phyloP scores from a whole-genome alignment of 2,797 vertebrate species.

The Rhinoraja longicauda region DNA sequence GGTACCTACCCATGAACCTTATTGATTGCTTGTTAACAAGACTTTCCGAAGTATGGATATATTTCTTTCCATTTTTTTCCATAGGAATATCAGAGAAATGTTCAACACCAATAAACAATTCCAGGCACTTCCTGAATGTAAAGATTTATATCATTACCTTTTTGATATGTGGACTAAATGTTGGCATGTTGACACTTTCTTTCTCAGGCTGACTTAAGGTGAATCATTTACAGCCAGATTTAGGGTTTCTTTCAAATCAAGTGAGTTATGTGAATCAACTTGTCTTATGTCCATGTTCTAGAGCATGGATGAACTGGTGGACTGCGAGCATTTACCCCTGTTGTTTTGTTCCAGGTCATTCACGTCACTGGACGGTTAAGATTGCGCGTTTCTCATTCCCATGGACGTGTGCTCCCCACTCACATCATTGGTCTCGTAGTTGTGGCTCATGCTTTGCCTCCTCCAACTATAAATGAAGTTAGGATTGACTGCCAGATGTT shows the following conservation, averaged over 20 bases:
- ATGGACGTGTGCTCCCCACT: slow-evolving; percentile 80
- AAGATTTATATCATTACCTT: background rate
- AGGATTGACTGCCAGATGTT: slow-evolving; percentile 99
- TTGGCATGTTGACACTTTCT: background rate
- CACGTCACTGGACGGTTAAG: slow-evolving; percentile 90
- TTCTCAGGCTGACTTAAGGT: background rate
- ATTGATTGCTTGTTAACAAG: background rate
- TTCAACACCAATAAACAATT: background rate
- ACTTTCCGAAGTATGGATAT: background rate
- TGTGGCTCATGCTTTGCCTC: slow-evolving; percentile 89
- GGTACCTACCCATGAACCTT: background rate
- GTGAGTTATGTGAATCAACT: background rate
- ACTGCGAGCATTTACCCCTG: background rate
- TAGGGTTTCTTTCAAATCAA: background rate
- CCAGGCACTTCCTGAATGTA: background rate
- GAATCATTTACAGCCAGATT: background rate
- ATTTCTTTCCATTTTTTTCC: background rate
- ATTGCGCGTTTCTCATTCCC: slow-evolving; percentile 85
- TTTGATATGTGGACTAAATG: background rate
- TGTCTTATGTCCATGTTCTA: background rate
- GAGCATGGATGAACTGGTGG: background rate
- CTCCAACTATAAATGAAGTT: slow-evolving; percentile 97
- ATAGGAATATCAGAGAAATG: background rate
- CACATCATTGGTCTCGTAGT: slow-evolving; percentile 98
- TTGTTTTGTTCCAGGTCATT: slow-evolving; percentile 77